A percentile compares a stretch with the other conserved stretches of the same genome.
Conservation (phyloP, 1,140 invertebrate species). For the Bradynema listronoti region DNA sequence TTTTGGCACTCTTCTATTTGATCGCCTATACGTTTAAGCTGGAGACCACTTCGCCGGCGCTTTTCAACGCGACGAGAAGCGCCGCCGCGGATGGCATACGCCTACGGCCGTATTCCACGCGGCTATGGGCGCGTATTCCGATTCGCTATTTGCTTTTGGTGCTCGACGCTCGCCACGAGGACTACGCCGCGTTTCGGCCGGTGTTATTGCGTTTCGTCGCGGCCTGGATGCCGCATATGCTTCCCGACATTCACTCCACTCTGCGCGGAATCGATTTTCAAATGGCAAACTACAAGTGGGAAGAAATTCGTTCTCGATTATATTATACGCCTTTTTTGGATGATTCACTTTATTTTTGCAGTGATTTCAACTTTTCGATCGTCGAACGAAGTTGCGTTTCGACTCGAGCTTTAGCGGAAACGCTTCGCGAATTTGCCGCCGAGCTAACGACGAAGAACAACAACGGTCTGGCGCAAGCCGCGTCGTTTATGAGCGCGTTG, state of each 20-base stretch:
- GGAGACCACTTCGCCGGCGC: constrained; percentile 9
- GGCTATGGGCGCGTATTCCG: constrained; percentile 35
- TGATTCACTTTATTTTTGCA: not conserved
- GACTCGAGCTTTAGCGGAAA: not conserved
- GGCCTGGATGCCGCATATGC: constrained; percentile 29
- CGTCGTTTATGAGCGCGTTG: not conserved
- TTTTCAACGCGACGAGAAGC: constrained; percentile 5
- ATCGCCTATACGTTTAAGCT: constrained; percentile 35
- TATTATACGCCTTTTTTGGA: not conserved
- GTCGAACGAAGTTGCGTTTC: too few relatives aligned
- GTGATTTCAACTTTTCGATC: not conserved
- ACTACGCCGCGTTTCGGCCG: constrained; percentile 22
- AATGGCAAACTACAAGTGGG: not conserved
- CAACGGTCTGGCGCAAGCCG: constrained; percentile 1
- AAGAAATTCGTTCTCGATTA: not conserved
- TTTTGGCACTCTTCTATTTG: constrained; percentile 31
- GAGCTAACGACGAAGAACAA: not conserved
- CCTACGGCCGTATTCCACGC: constrained; percentile 27
- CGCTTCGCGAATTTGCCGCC: not conserved
- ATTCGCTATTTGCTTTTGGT: constrained; percentile 31
- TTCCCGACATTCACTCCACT: constrained; percentile 9
- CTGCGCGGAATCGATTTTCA: not conserved
- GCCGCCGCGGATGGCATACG: not conserved
- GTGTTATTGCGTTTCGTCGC: constrained; percentile 26
- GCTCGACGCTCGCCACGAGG: constrained; percentile 20